phyloP scores from a whole-genome alignment of 2,797 vertebrate genomes.

The Acanthopagrus latus region DNA sequence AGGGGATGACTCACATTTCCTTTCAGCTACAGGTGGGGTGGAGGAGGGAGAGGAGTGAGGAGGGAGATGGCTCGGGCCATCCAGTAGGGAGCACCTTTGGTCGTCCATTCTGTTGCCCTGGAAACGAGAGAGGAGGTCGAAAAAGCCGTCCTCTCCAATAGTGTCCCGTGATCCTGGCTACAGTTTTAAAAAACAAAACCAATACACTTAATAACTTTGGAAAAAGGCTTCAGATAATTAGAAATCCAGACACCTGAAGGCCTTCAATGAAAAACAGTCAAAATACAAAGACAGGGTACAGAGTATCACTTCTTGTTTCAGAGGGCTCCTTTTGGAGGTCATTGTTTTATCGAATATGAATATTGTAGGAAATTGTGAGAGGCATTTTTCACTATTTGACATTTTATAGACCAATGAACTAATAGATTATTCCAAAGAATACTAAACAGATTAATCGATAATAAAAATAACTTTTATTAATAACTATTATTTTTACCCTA shows the following conservation, averaged over 20 bases:
- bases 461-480: not conserved
- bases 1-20: constrained; percentile 88
- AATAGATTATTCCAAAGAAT: not conserved
- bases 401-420: not conserved
- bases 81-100: constrained; percentile 92
- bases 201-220: not conserved
- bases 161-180: constrained; percentile 85
- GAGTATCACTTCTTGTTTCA: not conserved
- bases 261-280: not conserved
- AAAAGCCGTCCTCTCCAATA: constrained; percentile 94
- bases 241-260: not conserved
- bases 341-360: not conserved
- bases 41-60: constrained; percentile 77
- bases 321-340: not conserved
- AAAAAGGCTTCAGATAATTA: not conserved
- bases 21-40: constrained; percentile 85
- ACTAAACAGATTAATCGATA: not conserved
- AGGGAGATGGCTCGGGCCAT: constrained; percentile 80
- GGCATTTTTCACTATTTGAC: not conserved
- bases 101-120: constrained; percentile 98
- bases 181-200: not conserved
- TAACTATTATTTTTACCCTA: no score
- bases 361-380: not conserved
- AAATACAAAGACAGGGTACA: not conserved
- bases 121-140: constrained; percentile 96